Evolutionary conservation across 2,888 invertebrate species (phyloP).

Genomic region (Blastobasis adustella): DNA sequence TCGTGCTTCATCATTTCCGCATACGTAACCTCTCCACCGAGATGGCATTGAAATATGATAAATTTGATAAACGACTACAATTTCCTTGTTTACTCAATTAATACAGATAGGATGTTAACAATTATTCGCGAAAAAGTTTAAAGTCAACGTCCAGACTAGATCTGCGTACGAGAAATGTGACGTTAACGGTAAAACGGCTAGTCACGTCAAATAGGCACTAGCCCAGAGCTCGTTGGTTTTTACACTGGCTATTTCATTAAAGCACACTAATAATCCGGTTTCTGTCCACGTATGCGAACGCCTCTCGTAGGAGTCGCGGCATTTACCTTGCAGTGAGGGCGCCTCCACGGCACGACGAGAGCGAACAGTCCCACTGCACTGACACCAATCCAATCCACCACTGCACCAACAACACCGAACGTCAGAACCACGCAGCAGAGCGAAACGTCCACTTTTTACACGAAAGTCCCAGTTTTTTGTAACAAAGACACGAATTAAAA

Average conservation of each 20-base stretch:
- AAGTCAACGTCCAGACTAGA: too few relatives aligned
- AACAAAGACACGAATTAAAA: constrained; percentile 55
- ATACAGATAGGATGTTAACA: neutral
- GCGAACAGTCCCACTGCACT: constrained; percentile 56
- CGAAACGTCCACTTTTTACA: constrained; percentile 32
- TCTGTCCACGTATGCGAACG: constrained; percentile 59
- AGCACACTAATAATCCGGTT: constrained; percentile 38
- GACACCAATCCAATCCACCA: constrained; percentile 34
- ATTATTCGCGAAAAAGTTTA: too few relatives aligned
- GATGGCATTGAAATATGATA: constrained; percentile 61
- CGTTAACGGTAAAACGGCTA: too few relatives aligned
- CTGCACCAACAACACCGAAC: constrained; percentile 38
- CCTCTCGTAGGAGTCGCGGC: constrained; percentile 50
- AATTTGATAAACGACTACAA: constrained; percentile 27
- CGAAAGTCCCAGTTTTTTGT: constrained; percentile 33
- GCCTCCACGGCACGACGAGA: constrained; percentile 44
- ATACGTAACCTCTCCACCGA: constrained; percentile 59
- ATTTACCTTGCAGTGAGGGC: constrained; percentile 63
- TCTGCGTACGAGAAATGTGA: too few relatives aligned
- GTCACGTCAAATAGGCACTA: too few relatives aligned
- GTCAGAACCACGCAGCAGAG: constrained; percentile 26
- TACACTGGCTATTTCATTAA: too few relatives aligned
- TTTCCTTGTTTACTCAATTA: constrained; percentile 36
- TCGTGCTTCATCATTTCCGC: constrained; percentile 52
- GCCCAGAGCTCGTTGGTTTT: too few relatives aligned